Conservation (phyloP, 2,113 vertebrate genomes). For the Eira barbara region DNA sequence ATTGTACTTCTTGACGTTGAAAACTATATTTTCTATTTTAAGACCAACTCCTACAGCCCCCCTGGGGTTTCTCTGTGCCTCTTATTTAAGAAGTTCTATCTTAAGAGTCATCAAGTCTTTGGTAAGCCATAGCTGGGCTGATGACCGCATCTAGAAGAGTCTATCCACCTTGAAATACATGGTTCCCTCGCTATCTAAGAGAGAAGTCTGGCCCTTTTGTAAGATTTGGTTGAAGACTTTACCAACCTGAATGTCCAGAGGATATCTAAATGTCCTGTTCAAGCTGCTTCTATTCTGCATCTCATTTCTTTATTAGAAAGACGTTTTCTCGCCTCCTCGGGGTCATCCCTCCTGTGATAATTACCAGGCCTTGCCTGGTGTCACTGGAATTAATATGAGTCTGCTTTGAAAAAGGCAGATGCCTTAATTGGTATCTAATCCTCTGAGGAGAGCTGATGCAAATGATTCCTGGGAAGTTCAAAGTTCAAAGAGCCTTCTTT, state of each 20-base stretch:
- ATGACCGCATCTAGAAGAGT: background rate
- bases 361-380: background rate
- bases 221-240: background rate
- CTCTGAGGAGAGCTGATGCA: background rate
- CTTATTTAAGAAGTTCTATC: background rate
- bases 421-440: background rate
- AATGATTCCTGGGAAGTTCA: background rate
- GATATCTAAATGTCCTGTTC: background rate
- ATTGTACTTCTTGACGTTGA: background rate
- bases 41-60: background rate
- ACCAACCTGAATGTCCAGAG: background rate
- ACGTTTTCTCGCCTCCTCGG: background rate
- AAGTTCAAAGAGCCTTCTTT: background rate
- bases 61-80: background rate
- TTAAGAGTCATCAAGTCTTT: background rate
- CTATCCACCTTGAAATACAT: background rate
- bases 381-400: background rate
- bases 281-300: background rate
- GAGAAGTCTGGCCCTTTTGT: background rate
- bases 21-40: background rate
- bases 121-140: background rate
- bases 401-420: background rate
- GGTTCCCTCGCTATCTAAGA: background rate
- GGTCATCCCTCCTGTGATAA: background rate
- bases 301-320: background rate